Percentiles rank a stretch among this genome's conserved stretches.
These are phyloP conservation scores for Apodemia hepburni DNA, from an alignment of 2,888 invertebrate genomes.

Conservation along the genomic window DNA sequence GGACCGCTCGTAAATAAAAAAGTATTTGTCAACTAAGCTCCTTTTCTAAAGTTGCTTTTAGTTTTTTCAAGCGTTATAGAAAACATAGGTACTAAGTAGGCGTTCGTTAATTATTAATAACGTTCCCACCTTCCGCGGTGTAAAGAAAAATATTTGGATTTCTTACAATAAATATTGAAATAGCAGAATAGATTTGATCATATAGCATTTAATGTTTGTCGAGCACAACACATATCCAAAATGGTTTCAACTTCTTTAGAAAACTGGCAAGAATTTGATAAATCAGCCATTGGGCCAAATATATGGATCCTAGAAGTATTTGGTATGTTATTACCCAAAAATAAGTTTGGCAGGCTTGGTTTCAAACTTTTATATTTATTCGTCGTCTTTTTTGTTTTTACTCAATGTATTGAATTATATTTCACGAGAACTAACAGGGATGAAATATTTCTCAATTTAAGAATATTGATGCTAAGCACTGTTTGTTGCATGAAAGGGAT, in stretches of 20 bases:
- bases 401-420: slow-evolving; percentile 58
- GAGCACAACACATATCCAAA: slow-evolving; percentile 23
- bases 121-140: not conserved
- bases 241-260: slow-evolving; percentile 43
- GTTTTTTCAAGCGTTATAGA: too few relatives aligned
- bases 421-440: slow-evolving; percentile 53
- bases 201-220: not conserved
- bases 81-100: too few relatives aligned
- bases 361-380: slow-evolving; percentile 48
- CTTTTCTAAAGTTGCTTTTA: too few relatives aligned
- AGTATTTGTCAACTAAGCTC: too few relatives aligned
- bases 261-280: slow-evolving; percentile 46
- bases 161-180: not conserved
- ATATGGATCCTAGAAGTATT: slow-evolving; percentile 50
- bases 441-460: slow-evolving; percentile 56
- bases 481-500: slow-evolving; percentile 56
- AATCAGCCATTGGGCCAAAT: slow-evolving; percentile 56
- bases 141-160: not conserved
- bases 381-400: slow-evolving; percentile 50
- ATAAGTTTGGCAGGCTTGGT: slow-evolving; percentile 35
- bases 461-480: slow-evolving; percentile 61
- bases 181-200: not conserved
- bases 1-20: too few relatives aligned
- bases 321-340: slow-evolving; percentile 52
- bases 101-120: slow-evolving; percentile 23